Base-by-base conservation (phyloP, 2,113 vertebrate species). In the Dicaeum eximium region DNA sequence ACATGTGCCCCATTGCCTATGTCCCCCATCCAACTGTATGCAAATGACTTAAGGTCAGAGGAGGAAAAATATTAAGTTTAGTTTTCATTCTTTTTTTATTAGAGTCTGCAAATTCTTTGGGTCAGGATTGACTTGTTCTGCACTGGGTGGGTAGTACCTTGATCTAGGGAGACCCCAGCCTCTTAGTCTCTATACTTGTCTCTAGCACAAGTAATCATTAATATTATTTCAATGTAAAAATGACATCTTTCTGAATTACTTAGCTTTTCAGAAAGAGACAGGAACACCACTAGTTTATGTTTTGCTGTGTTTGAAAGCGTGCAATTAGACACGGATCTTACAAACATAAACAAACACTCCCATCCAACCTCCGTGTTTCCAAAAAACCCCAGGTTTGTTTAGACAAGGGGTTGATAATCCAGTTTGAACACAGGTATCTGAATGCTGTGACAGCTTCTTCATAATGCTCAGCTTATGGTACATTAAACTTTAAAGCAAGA, bases 401-500 rank as follows among this genome's bases (percentile, higher is more conserved):
- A 95, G 96, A 97, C 89, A 97, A 93, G 86, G 37, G 71, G 67
- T 50, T 96, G 95, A 96, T 97, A 89, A 96, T 91, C 90, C 84
- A 95, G 96, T 94, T 90, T 95, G 90, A 96, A 97, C 92, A 96
- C 70, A 94, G 88, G 89, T 94, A 87, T 88, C 78, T 75, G 80
- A 95, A 91, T 95, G 95, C 92, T 96, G 73, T 96, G 97, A 97
- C 96, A 97, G 95, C 51, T 91, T 86, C 95, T 95, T 96, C 88
- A 95, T 97, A 97, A 96, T 93, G 81, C 75, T 93, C 94, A 93
- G 81, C 86, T 97, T 93, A 97, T 86, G 95, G 92, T 97, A 97
- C 95, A 97, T 97, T 97, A 97, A 97, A 96, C 97, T 97, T 97
- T 95, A 96, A 97, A 97, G 92, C 74, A 89, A 95, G 86, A 93